Evolutionary conservation across 1,140 invertebrate species (phyloP).

Genomic region (Panagrolaimus sp.): DNA sequence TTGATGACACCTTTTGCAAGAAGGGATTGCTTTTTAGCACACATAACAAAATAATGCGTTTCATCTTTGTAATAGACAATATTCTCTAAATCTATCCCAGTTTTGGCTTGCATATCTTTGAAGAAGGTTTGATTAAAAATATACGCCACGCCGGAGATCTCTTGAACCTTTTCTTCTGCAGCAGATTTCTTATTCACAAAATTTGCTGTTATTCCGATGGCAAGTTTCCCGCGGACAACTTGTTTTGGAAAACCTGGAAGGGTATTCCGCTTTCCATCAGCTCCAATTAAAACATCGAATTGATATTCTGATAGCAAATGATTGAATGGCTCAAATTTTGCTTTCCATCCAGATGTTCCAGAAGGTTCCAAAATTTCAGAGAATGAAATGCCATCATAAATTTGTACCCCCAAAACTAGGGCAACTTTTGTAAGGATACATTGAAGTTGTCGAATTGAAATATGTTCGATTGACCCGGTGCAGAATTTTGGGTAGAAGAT

Average conservation of each 20-base stretch:
- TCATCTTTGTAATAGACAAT: slow-evolving; percentile 97
- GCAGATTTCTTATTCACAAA: slow-evolving; percentile 88
- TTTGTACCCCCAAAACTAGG: slow-evolving; percentile 86
- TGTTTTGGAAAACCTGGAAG: slow-evolving; percentile 85
- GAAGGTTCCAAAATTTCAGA: slow-evolving; percentile 63
- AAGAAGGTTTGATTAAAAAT: slow-evolving; percentile 63
- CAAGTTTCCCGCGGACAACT: slow-evolving; percentile 91
- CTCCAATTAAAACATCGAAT: slow-evolving; percentile 90
- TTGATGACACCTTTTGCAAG: slow-evolving; percentile 89
- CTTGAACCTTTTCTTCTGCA: slow-evolving; percentile 84
- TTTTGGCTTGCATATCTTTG: slow-evolving; percentile 73
- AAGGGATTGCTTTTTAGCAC: slow-evolving; percentile 92
- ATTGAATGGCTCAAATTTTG: slow-evolving; percentile 70
- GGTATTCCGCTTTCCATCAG: slow-evolving; percentile 92
- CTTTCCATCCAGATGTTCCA: slow-evolving; percentile 72
- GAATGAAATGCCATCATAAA: slow-evolving; percentile 86
- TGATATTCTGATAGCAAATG: slow-evolving; percentile 87
- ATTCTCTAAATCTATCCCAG: slow-evolving; percentile 93
- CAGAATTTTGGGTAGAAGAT: slow-evolving; percentile 99
- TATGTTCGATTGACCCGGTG: slow-evolving; percentile 94
- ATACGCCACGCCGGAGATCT: slow-evolving; percentile 71
- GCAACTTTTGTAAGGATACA: slow-evolving; percentile 92
- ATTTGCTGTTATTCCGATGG: slow-evolving; percentile 90
- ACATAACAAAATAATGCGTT: slow-evolving; percentile 99
- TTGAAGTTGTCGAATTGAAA: slow-evolving; percentile 90